Base-by-base conservation (phyloP, 1,140 invertebrate genomes). In the Drosophila sechellia region DNA sequence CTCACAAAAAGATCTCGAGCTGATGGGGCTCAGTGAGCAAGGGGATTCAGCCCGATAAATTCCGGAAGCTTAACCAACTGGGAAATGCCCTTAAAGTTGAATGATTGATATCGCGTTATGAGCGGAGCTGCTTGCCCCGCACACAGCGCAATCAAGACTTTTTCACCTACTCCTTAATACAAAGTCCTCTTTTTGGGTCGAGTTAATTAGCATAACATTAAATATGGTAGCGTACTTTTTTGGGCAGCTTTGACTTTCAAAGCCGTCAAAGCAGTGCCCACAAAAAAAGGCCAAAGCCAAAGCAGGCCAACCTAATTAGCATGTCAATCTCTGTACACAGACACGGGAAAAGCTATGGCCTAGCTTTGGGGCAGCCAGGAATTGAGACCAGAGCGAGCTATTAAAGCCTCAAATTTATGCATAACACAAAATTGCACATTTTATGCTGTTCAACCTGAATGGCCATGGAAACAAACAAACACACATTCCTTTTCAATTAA, bases 401-500 rank as follows among this genome's bases (percentile, higher is more conserved):
- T 86, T 86, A 86, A 72, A 77, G 69, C 64, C 57, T 57, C 61
- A 75, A 86, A 86, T 87, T 87, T 81, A 86, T 85, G 81, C 74
- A 83, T 57, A 81, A 49, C 56, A 48, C 56, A 73, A 69, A 81
- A 68, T 54, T 77, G 75, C 71, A 86, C 65, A 86, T 69, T 87
- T 71, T 87, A 83, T 83, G 64, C 58, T 40, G 50, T 63, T 63
- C 64, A 53, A 63, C 59, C 69, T 58, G 54, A 55, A 45, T 52
- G 49, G 61, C 56, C 63, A 63, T 66, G 55, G 46, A 46, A 61
- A 57, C 61, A 50, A 27, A 15, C 27, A 34, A 40, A 57, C 70
- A 69, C 68, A 57, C 83, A 83, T 89, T 83, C 76, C 79, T 83
- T 87, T 87, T 87, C 83, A 87, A 87, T 87, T 87, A 87, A 79